Conservation (phyloP, 2,888 invertebrate species). For the Spisula subtruncata region DNA sequence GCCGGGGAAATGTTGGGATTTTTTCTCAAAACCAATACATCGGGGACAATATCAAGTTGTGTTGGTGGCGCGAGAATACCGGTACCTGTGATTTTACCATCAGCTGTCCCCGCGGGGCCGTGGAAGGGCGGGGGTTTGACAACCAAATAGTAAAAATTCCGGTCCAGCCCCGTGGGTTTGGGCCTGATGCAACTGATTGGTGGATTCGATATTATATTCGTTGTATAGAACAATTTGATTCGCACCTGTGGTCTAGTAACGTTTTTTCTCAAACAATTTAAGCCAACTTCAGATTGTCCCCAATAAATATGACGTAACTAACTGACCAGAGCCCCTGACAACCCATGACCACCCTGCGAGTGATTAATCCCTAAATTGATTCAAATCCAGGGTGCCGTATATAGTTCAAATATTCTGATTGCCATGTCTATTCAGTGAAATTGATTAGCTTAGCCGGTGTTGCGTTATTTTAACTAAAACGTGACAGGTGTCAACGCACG, state of each 20-base stretch:
- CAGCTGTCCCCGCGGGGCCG: too few species aligned
- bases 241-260: not conserved
- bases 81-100: too few species aligned
- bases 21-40: too few species aligned
- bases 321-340: conserved; percentile 36
- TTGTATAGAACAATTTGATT: too few species aligned
- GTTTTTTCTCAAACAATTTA: not conserved
- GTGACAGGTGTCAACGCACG: conserved; percentile 54
- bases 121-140: too few species aligned
- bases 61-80: too few species aligned
- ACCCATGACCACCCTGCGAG: conserved; percentile 37
- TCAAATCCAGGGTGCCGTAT: conserved; percentile 28
- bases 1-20: too few species aligned
- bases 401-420: conserved; percentile 41
- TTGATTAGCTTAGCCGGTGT: conserved; percentile 27
- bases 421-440: conserved; percentile 20
- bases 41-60: too few species aligned
- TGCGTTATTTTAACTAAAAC: conserved; percentile 38
- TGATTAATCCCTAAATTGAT: conserved; percentile 34
- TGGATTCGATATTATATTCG: too few species aligned
- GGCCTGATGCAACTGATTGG: too few species aligned
- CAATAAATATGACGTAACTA: not conserved
- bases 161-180: too few species aligned
- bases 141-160: too few species aligned
- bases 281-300: not conserved